Evolutionary conservation across 2,113 vertebrate species (phyloP).

Genomic region (Clupea harengus): DNA sequence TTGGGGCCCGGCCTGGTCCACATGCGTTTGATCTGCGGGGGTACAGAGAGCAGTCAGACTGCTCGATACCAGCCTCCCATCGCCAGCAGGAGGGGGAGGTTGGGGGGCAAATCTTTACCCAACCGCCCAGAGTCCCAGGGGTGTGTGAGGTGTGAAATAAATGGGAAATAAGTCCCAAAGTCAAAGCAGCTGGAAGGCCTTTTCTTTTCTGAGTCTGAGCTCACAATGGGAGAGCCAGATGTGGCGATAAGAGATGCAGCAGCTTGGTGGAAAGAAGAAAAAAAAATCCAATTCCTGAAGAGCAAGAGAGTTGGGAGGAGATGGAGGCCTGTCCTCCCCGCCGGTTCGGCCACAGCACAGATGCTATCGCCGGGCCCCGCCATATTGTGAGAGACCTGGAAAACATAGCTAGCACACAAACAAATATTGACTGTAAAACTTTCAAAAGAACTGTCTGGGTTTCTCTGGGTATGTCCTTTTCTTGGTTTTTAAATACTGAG

Average conservation of each 20-base stretch:
- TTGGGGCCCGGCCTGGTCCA: conserved; percentile 25
- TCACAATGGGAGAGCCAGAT: conserved; percentile 55
- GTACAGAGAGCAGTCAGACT: conserved; percentile 28
- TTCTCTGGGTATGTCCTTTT: neutral
- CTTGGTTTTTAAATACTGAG: neutral
- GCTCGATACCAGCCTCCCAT: conserved; percentile 21
- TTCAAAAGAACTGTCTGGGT: conserved; percentile 9
- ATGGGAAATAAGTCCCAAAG: conserved; percentile 55
- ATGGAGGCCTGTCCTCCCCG: conserved; percentile 46
- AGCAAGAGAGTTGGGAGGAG: conserved; percentile 44
- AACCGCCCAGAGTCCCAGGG: conserved; percentile 24
- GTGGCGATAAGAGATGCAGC: conserved; percentile 50
- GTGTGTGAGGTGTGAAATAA: conserved; percentile 54
- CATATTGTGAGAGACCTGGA: conserved; percentile 42
- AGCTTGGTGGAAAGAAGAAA: conserved; percentile 29
- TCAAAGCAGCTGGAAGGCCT: conserved; percentile 50
- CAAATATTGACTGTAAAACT: conserved; percentile 43
- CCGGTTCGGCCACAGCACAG: conserved; percentile 34
- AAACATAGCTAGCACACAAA: conserved; percentile 41
- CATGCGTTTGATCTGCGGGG: conserved; percentile 25
- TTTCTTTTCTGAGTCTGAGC: conserved; percentile 51
- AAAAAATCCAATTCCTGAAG: conserved; percentile 59
- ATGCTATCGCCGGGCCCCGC: conserved; percentile 45
- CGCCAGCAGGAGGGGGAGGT: conserved; percentile 21
- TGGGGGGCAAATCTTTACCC: conserved; percentile 37